phyloP scores from a whole-genome alignment of 2,113 vertebrate genomes.

The Myxocyprinus asiaticus region DNA sequence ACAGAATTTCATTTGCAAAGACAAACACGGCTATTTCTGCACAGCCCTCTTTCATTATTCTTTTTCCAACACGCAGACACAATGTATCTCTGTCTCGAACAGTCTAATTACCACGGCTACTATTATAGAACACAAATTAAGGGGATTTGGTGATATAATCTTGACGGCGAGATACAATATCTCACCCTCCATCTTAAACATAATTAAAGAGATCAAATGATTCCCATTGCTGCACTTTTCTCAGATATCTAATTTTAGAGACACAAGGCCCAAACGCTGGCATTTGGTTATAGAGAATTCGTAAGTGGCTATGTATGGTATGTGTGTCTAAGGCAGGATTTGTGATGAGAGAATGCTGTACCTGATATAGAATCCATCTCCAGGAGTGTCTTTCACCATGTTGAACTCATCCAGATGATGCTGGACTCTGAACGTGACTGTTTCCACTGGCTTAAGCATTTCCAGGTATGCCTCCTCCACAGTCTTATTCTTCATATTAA shows the following conservation, averaged over 20 bases:
- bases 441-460: slow-evolving; percentile 93
- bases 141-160: slow-evolving; percentile 10
- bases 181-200: slow-evolving; percentile 21
- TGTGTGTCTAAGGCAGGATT: slow-evolving; percentile 1
- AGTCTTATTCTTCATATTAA: slow-evolving; percentile 88
- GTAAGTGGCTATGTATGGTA: not conserved
- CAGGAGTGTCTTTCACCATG: slow-evolving; percentile 85
- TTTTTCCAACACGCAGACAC: slow-evolving; percentile 11
- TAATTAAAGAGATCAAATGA: slow-evolving; percentile 44
- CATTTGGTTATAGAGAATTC: not conserved
- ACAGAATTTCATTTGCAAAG: slow-evolving; percentile 41
- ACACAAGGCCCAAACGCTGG: not conserved
- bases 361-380: slow-evolving; percentile 97
- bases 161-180: slow-evolving; percentile 19
- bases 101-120: slow-evolving; percentile 23
- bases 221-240: slow-evolving; percentile 7
- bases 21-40: slow-evolving; percentile 64
- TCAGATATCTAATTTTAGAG: slow-evolving; percentile 26
- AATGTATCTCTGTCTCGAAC: slow-evolving; percentile 28
- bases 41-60: slow-evolving; percentile 37
- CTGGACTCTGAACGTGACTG: slow-evolving; percentile 87
- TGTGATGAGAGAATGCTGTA: slow-evolving; percentile 56
- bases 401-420: slow-evolving; percentile 88
- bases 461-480: slow-evolving; percentile 96
- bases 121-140: slow-evolving; percentile 37